These are phyloP conservation scores for Brachypalpus laphriformis DNA, from an alignment of 2,888 invertebrate genomes.

Conservation along the genomic window DNA sequence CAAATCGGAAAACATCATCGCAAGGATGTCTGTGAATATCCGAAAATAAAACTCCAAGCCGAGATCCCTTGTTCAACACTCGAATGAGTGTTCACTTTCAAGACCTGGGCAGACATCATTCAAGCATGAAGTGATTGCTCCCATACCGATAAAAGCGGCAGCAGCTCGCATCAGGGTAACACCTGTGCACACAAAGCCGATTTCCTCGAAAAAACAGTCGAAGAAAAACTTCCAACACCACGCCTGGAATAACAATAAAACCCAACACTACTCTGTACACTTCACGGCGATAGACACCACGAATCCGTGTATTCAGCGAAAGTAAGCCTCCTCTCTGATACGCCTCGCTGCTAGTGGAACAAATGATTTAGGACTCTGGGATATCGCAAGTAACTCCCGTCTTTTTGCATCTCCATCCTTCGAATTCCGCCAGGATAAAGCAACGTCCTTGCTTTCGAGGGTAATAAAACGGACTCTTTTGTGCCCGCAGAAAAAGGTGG, in stretches of 20 bases:
- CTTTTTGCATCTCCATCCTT: slow-evolving; percentile 4
- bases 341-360: slow-evolving; percentile 11
- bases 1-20: no score
- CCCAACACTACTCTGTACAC: neutral
- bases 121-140: slow-evolving; percentile 36
- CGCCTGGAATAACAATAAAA: slow-evolving; percentile 22
- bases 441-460: slow-evolving; percentile 39
- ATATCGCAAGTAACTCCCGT: slow-evolving; percentile 39
- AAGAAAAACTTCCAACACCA: slow-evolving; percentile 8
- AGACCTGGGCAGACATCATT: neutral
- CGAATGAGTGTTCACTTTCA: neutral
- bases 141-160: slow-evolving; percentile 3
- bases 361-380: slow-evolving; percentile 63
- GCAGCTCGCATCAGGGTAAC: slow-evolving; percentile 30
- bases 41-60: neutral
- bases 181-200: slow-evolving; percentile 54
- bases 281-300: slow-evolving; percentile 10
- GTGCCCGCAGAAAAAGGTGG: slow-evolving; percentile 36
- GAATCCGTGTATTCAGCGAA: slow-evolving; percentile 18
- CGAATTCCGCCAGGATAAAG: slow-evolving; percentile 22
- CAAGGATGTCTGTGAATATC: neutral
- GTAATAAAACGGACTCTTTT: slow-evolving; percentile 60
- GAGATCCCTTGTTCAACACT: neutral
- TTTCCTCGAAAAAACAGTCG: neutral
- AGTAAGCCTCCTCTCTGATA: slow-evolving; percentile 42